Percentiles rank a stretch among this genome's conserved stretches.
These are phyloP conservation scores for Copidosoma aretas DNA, from an alignment of 2,888 invertebrate species.

Conservation along the genomic window DNA sequence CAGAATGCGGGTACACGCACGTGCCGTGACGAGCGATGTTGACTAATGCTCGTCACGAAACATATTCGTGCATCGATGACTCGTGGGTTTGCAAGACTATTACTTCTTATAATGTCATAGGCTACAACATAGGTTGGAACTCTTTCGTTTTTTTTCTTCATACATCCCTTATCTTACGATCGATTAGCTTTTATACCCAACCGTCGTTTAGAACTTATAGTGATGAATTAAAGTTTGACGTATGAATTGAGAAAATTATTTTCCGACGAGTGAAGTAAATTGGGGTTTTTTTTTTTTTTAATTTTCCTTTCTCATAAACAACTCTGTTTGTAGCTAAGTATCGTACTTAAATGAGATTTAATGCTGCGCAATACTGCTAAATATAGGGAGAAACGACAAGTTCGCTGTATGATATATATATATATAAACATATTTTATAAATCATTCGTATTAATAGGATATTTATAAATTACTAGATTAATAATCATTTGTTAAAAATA, in stretches of 20 bases:
- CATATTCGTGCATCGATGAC: background rate
- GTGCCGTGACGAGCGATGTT: slow-evolving; percentile 15
- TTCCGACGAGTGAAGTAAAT: too few species aligned
- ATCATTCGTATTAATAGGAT: background rate
- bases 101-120: slow-evolving; percentile 1
- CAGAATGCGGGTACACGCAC: slow-evolving; percentile 13
- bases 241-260: too few species aligned
- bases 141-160: background rate
- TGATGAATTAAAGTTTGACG: too few species aligned
- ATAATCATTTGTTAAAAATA: background rate
- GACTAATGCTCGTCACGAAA: slow-evolving; percentile 10
- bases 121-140: too few species aligned
- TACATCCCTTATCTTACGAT: too few species aligned
- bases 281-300: too few species aligned
- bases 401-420: background rate
- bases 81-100: slow-evolving; percentile 5
- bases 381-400: background rate
- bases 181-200: too few species aligned
- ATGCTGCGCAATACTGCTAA: background rate
- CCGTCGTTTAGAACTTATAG: too few species aligned
- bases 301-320: too few species aligned
- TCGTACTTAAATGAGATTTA: background rate
- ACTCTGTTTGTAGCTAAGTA: too few species aligned
- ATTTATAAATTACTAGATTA: background rate
- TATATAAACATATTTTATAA: background rate